These are phyloP conservation scores for Thalassarche chlororhynchos DNA, from an alignment of 2,113 vertebrate genomes.

Conservation along the genomic window DNA sequence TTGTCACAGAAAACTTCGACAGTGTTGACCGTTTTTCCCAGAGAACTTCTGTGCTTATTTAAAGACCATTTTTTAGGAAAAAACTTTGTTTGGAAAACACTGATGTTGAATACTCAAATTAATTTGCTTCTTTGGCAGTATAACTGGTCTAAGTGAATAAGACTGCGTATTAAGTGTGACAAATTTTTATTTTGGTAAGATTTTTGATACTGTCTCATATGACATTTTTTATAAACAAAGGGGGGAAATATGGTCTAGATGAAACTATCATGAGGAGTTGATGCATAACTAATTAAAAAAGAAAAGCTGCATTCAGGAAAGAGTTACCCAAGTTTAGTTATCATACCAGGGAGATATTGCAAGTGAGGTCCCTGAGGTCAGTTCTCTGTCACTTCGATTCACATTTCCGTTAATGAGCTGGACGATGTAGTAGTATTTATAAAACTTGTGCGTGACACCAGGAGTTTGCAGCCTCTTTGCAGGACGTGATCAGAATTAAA, in stretches of 20 bases:
- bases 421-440: not conserved
- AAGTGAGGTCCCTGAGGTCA: slow-evolving; percentile 29
- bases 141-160: not conserved
- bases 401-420: slow-evolving; percentile 41
- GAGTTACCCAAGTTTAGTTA: slow-evolving; percentile 29
- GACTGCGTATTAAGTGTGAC: not conserved
- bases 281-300: slow-evolving; percentile 45
- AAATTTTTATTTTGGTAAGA: not conserved
- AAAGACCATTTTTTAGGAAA: not conserved
- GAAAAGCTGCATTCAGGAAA: slow-evolving; percentile 30
- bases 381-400: slow-evolving; percentile 45
- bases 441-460: not conserved
- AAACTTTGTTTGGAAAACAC: not conserved
- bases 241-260: not conserved
- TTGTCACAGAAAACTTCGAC: not conserved
- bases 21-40: not conserved
- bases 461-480: not conserved
- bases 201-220: not conserved
- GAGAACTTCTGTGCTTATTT: not conserved
- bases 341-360: slow-evolving; percentile 34
- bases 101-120: not conserved
- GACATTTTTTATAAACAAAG: not conserved
- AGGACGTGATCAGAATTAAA: not conserved
- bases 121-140: not conserved
- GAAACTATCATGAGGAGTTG: not conserved